Percentiles rank a stretch among this genome's conserved stretches.
Evolutionary conservation across 2,113 vertebrate species (phyloP).

Genomic region (Ailuropoda melanoleuca): DNA sequence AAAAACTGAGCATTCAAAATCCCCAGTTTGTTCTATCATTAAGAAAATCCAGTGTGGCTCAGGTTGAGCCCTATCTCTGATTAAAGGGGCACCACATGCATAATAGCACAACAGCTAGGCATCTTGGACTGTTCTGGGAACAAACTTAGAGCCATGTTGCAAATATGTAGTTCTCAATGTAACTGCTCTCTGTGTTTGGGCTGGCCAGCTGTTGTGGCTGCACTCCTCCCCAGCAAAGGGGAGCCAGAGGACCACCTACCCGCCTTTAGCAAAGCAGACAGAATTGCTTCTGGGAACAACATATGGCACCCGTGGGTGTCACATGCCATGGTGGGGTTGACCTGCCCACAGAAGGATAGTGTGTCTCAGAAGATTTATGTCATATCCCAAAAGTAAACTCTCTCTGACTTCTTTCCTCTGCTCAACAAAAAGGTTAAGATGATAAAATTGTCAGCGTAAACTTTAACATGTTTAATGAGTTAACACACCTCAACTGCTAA

Average conservation of each 20-base stretch:
- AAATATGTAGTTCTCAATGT: not conserved
- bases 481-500: conserved; percentile 51
- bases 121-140: not conserved
- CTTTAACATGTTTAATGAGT: conserved; percentile 45
- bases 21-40: not conserved
- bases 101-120: not conserved
- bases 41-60: not conserved
- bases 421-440: not conserved
- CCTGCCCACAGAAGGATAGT: not conserved
- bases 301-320: not conserved
- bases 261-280: not conserved
- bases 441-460: conserved; percentile 36
- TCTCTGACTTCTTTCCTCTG: conserved; percentile 8
- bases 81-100: not conserved
- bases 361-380: conserved; percentile 23
- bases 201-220: not conserved
- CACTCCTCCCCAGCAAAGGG: not conserved
- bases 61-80: not conserved
- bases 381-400: conserved; percentile 7
- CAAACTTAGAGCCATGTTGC: not conserved
- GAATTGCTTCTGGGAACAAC: conserved; percentile 30
- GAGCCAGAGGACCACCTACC: not conserved
- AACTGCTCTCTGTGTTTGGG: conserved; percentile 7
- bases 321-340: not conserved
- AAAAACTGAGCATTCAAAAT: conserved; percentile 26